Evolutionary conservation across 1,140 invertebrate species (phyloP).

Genomic region (Formica selysi): DNA sequence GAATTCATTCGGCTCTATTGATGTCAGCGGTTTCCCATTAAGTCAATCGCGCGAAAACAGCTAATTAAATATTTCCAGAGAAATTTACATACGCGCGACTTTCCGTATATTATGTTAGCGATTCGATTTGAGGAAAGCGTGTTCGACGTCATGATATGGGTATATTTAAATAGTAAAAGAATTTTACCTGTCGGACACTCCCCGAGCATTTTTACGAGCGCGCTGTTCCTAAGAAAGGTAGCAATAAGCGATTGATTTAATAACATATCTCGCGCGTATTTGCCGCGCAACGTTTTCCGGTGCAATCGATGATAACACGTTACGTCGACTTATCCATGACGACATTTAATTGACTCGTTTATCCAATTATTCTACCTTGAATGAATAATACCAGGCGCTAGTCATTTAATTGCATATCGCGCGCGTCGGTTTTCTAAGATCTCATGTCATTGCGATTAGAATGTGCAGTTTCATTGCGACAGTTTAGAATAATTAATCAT

Average conservation of each 20-base stretch:
- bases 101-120: constrained; percentile 26
- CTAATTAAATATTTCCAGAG: constrained; percentile 33
- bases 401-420: constrained; percentile 33
- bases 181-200: constrained; percentile 28
- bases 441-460: not conserved
- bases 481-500: constrained; percentile 19
- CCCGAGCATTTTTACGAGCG: constrained; percentile 28
- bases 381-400: constrained; percentile 48
- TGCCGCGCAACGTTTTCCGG: constrained; percentile 18
- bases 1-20: constrained; percentile 13
- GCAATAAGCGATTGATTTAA: constrained; percentile 54
- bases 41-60: constrained; percentile 11
- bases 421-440: constrained; percentile 8
- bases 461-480: not conserved
- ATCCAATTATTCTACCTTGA: constrained; percentile 52
- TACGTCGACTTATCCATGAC: constrained; percentile 6
- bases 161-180: constrained; percentile 45
- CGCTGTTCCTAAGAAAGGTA: constrained; percentile 43
- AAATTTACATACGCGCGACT: constrained; percentile 18
- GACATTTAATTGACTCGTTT: constrained; percentile 61
- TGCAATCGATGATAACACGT: constrained; percentile 50
- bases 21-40: constrained; percentile 1
- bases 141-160: not conserved
- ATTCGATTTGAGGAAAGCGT: not conserved
- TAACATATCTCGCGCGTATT: constrained; percentile 37